phyloP scores from a whole-genome alignment of 2,888 invertebrate genomes.

The Orthosia cruda region DNA sequence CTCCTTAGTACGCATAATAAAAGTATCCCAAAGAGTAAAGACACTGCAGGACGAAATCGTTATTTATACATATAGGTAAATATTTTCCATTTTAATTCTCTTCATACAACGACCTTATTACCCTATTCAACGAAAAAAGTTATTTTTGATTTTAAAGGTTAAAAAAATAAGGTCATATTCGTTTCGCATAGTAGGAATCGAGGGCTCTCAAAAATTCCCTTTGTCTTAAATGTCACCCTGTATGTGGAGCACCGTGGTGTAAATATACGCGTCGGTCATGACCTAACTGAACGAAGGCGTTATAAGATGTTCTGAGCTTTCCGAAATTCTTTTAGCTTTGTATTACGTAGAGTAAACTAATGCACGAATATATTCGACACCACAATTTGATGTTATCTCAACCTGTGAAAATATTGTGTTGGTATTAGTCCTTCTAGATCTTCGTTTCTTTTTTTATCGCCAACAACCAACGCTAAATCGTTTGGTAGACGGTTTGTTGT shows the following conservation, averaged over 20 bases:
- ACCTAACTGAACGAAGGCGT: constrained; percentile 29
- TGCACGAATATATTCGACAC: constrained; percentile 13
- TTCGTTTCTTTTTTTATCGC: not conserved
- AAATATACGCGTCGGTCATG: constrained; percentile 40
- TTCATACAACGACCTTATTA: not conserved
- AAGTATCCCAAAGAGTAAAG: not conserved
- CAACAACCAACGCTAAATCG: not conserved
- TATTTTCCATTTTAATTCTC: not conserved
- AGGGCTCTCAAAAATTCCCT: constrained; percentile 6
- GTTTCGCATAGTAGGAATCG: constrained; percentile 8
- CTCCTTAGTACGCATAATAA: too few species aligned
- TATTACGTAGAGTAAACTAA: constrained; percentile 10
- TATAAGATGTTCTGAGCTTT: constrained; percentile 32
- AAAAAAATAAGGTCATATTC: constrained; percentile 14
- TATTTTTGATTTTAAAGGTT: constrained; percentile 15
- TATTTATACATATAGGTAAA: not conserved
- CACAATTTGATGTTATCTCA: constrained; percentile 25
- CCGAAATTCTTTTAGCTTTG: constrained; percentile 25
- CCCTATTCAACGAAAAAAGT: not conserved
- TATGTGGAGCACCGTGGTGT: constrained; percentile 31
- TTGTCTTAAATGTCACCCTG: constrained; percentile 42
- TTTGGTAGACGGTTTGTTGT: constrained; percentile 10
- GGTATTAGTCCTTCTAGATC: not conserved
- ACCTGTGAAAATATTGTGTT: not conserved
- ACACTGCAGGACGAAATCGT: not conserved